These are phyloP conservation scores for Empidonax traillii DNA, from an alignment of 2,113 vertebrate genomes.

Conservation along the genomic window DNA sequence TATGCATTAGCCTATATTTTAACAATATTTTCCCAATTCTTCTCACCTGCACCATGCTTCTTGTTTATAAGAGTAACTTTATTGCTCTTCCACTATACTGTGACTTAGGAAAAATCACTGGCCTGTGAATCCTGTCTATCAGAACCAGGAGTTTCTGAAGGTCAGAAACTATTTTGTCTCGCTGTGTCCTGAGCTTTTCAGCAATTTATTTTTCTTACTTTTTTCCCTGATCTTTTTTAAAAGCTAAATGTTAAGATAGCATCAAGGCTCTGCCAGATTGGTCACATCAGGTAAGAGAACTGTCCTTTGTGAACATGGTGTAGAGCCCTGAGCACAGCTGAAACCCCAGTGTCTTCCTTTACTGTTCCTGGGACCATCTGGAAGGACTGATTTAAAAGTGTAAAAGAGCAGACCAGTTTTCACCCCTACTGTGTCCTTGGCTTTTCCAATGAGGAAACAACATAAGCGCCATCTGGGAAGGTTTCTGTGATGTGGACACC, in stretches of 20 bases:
- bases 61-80: neutral
- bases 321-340: neutral
- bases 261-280: neutral
- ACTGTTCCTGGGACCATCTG: neutral
- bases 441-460: neutral
- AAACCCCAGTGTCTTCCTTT: accelerated
- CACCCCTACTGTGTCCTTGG: neutral
- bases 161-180: neutral
- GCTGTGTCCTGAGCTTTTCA: neutral
- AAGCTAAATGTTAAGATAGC: neutral
- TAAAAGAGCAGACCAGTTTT: neutral
- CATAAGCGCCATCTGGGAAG: neutral
- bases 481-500: slow-evolving; percentile 12
- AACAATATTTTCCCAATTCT: neutral
- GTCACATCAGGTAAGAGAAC: neutral
- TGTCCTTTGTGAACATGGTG: neutral
- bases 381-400: neutral
- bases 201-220: neutral
- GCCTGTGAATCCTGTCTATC: neutral
- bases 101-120: neutral
- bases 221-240: neutral
- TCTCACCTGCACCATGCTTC: neutral
- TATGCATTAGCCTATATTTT: neutral
- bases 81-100: neutral
- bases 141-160: neutral